Conservation (phyloP, 2,888 invertebrate genomes). For the Sacculina carcini region DNA sequence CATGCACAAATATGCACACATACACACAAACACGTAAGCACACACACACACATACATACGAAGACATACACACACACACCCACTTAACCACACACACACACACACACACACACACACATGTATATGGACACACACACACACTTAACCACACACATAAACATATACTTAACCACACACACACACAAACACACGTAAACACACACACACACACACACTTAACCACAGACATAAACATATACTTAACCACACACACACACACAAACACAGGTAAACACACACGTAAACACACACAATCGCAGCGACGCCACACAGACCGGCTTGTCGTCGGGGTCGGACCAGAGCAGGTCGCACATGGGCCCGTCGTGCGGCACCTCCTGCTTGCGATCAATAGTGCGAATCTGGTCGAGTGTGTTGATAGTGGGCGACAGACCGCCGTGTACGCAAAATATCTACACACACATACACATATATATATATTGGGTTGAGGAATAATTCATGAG, state of each 20-base stretch:
- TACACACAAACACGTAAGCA: not conserved
- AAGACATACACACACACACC: not conserved
- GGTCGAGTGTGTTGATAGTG: conserved; percentile 91
- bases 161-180: not conserved
- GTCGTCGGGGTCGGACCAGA: conserved; percentile 99
- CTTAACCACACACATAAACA: conserved; percentile 17
- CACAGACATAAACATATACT: not conserved
- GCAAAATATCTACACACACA: conserved; percentile 52
- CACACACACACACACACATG: too few species aligned
- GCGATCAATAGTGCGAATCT: conserved; percentile 90
- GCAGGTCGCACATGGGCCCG: conserved; percentile 95
- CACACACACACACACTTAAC: not conserved
- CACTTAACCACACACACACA: too few species aligned
- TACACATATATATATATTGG: not conserved
- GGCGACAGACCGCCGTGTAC: conserved; percentile 97
- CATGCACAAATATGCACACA: not conserved
- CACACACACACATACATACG: not conserved
- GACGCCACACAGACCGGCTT: conserved; percentile 15
- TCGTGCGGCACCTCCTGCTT: conserved; percentile 97
- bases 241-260: not conserved
- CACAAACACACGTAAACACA: not conserved
- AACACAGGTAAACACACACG: not conserved
- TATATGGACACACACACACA: not conserved
- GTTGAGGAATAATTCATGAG: too few species aligned
- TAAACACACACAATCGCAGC: not conserved